Conservation (phyloP, 2,113 vertebrate genomes). For the Aythya baeri region DNA sequence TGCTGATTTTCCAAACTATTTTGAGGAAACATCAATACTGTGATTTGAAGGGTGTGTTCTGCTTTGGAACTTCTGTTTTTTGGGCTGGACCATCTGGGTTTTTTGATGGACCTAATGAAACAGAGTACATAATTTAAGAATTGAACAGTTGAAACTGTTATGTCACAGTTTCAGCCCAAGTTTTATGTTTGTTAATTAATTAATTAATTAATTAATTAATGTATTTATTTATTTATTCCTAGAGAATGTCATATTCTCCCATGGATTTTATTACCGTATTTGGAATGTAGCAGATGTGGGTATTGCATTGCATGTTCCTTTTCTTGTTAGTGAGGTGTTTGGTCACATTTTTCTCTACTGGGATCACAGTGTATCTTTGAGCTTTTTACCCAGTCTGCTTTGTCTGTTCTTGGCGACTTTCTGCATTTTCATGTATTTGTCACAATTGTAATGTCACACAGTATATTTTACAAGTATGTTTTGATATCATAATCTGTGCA, state of each 20-base stretch:
- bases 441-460: neutral
- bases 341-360: neutral
- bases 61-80: neutral
- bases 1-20: neutral
- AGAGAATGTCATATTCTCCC: neutral
- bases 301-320: neutral
- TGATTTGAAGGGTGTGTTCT: neutral
- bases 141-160: neutral
- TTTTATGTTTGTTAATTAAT: neutral
- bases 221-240: neutral
- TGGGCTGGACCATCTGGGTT: neutral
- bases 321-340: constrained; percentile 9
- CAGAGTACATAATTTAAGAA: neutral
- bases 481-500: neutral
- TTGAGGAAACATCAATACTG: neutral
- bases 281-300: neutral
- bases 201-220: neutral
- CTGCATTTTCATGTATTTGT: neutral
- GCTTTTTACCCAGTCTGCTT: neutral
- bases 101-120: neutral
- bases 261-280: neutral
- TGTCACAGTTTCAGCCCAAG: neutral
- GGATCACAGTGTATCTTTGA: neutral
- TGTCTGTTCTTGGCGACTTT: neutral
- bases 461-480: rapidly evolving